Conservation (phyloP, 2,113 vertebrate genomes). For the Indicator maculatus region DNA sequence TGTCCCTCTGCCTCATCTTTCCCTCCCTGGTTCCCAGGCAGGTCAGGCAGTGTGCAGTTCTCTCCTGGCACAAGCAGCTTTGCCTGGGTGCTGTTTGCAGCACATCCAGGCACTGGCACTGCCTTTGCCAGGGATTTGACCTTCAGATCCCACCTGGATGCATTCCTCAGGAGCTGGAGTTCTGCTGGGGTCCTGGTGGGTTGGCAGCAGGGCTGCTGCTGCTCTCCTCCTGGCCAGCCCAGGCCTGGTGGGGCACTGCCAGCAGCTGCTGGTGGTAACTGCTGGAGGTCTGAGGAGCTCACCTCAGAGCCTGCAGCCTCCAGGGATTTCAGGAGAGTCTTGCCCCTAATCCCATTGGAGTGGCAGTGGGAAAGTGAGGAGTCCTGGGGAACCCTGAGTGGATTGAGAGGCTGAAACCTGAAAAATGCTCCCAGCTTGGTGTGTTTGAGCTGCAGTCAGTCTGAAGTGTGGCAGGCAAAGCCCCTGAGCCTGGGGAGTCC, state of each 20-base stretch:
- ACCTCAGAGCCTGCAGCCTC: neutral
- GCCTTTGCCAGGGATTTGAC: neutral
- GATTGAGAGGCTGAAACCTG: constrained; percentile 37
- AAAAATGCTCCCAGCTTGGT: neutral
- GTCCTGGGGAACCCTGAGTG: neutral
- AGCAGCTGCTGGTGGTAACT: neutral
- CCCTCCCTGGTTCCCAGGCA: neutral
- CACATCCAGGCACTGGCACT: neutral
- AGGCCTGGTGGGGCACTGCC: accelerated
- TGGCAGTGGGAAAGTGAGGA: constrained; percentile 37
- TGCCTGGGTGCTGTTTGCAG: neutral
- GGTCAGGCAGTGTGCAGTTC: neutral
- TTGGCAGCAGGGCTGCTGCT: neutral
- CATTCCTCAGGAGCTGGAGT: neutral
- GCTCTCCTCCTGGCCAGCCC: neutral
- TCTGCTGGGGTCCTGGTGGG: neutral
- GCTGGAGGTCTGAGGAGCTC: constrained; percentile 29
- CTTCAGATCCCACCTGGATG: accelerated
- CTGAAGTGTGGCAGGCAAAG: neutral
- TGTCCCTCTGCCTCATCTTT: neutral
- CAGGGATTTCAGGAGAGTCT: neutral
- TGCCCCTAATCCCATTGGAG: constrained; percentile 14
- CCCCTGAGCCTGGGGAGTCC: accelerated
- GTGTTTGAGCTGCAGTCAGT: neutral
- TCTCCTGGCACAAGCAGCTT: neutral